Base-by-base conservation (phyloP, 2,113 vertebrate genomes). In the Gymnobelideus leadbeateri region DNA sequence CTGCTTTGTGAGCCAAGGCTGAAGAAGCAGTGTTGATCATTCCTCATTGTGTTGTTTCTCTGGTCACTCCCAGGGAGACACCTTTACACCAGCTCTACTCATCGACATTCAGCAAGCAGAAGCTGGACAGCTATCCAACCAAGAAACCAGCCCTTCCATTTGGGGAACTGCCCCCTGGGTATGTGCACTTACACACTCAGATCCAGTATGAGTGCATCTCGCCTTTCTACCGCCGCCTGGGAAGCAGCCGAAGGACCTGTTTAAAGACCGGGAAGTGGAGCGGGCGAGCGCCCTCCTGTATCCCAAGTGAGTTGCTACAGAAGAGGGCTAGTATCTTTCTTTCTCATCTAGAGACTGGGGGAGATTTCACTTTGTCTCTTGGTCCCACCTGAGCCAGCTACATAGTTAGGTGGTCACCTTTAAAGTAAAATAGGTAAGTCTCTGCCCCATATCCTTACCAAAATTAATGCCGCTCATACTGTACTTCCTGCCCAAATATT, bases 191-290 rank as follows among this genome's bases (percentile, higher is more conserved):
- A 91, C 99, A 99, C 98, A 99, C 99, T 0, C 99, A 99, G 92
- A 99, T 99, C 25, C 99, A 99, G 96, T 99, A 99, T 0, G 99
- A 99, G 47, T 99, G 99, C 49, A 98, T 98, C 11, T 99, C 99
- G 11, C 98, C 98, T 0, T 99, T 99, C 98, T 99, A 99, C 98
- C 99, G 99, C 9, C 99, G 99, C 96, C 98, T 99, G 61, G 99
- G 99, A 77, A 99, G 99, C 97, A 98, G 99, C 96, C 99, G 99
- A 10, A 99, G 99, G 95, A 99, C 99, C 0, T 99, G 99, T 97
- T 98, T 99, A 68, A 99, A 99, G 98, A 99, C 99, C 0, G 99
- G 99, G 10, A 99, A 99, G 97, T 99, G 99, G 99, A 99, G 99
- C 51, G 99, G 99, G 46, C 99, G 99, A 91, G 99, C 99, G 93